Evolutionary conservation across 2,113 vertebrate species (phyloP).

Genomic region (Pteronura brasiliensis): DNA sequence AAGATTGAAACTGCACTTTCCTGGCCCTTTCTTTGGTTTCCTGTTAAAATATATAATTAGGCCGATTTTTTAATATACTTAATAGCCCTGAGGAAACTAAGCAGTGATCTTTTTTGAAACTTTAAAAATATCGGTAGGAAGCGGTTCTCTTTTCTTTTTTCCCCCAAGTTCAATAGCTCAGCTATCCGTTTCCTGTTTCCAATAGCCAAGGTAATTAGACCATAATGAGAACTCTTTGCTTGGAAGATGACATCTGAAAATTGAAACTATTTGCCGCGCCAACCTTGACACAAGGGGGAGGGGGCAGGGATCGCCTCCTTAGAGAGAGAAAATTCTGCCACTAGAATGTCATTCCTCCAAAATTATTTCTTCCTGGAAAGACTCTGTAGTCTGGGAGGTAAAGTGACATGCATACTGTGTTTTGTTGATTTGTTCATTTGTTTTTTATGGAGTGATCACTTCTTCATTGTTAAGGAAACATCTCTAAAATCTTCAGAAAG

Average conservation of each 20-base stretch:
- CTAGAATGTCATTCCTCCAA: not conserved
- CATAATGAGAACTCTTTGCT: conserved; percentile 48
- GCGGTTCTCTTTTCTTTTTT: not conserved
- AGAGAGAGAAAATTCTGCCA: not conserved
- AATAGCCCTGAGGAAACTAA: not conserved
- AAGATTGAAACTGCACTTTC: not conserved
- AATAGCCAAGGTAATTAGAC: conserved; percentile 46
- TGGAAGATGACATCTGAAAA: conserved; percentile 44
- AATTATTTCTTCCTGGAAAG: not conserved
- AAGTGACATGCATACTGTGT: not conserved
- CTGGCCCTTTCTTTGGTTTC: not conserved
- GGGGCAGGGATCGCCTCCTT: not conserved
- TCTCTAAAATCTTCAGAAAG: not conserved
- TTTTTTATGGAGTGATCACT: not conserved
- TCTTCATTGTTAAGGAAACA: not conserved
- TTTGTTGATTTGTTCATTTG: not conserved
- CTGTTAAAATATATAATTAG: conserved; percentile 51
- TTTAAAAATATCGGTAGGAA: conserved; percentile 40
- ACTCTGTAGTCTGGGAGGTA: not conserved
- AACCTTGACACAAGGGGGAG: not conserved
- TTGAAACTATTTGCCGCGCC: not conserved
- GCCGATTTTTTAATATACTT: not conserved
- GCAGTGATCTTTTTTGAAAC: not conserved
- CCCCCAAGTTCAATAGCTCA: conserved; percentile 52
- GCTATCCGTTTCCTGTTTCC: conserved; percentile 54